A percentile compares a stretch with the other conserved stretches of the same genome.
Evolutionary conservation across 2,888 invertebrate species (phyloP).

Genomic region (Charanyca ferruginea): DNA sequence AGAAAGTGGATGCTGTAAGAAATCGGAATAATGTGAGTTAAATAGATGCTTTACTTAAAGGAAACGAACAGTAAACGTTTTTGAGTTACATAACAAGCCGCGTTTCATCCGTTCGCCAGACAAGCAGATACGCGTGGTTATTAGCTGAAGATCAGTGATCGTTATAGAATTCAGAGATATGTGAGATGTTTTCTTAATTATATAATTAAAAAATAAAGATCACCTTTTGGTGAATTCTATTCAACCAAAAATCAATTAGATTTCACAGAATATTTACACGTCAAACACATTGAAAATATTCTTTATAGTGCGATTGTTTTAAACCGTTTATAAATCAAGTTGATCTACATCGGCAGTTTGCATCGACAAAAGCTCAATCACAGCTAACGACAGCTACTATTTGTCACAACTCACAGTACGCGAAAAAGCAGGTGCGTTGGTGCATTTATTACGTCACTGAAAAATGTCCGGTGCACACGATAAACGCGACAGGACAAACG

Average conservation of each 20-base stretch:
- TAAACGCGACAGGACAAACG: conserved; percentile 79
- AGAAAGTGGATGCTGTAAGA: conserved; percentile 68
- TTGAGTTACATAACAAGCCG: background rate
- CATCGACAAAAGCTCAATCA: conserved; percentile 65
- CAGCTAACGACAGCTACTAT: conserved; percentile 73
- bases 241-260: background rate
- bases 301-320: background rate
- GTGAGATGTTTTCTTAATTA: no score
- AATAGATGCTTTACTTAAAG: conserved; percentile 63
- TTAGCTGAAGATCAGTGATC: background rate
- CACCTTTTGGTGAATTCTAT: no score
- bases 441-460: conserved; percentile 80
- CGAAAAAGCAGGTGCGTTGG: conserved; percentile 79
- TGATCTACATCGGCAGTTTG: conserved; percentile 21
- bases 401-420: conserved; percentile 74
- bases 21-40: conserved; percentile 63
- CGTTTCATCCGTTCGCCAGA: background rate
- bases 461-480: conserved; percentile 78
- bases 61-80: conserved; percentile 29
- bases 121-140: background rate
- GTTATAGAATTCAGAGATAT: no score
- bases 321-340: conserved; percentile 11
- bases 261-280: no score
- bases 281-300: background rate
- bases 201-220: no score